Conservation (phyloP, 2,113 vertebrate species). For the Chaetorhynchus papuensis region DNA sequence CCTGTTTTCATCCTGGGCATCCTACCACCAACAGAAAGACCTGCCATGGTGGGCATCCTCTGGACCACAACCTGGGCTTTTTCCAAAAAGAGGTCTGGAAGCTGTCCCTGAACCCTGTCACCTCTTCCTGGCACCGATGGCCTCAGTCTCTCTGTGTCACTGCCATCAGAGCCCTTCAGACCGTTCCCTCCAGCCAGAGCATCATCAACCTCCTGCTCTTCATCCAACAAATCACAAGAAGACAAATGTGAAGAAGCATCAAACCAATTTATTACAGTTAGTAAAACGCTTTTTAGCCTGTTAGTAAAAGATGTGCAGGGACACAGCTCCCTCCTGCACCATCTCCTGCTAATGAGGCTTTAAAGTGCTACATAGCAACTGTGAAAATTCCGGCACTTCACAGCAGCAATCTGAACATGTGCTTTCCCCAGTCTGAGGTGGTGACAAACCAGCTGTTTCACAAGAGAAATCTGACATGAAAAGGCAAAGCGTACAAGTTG, state of each 20-base stretch:
- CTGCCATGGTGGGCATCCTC: too few relatives aligned
- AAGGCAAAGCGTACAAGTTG: background rate
- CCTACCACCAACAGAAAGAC: background rate
- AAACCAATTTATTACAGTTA: background rate
- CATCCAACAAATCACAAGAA: background rate
- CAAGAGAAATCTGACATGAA: background rate
- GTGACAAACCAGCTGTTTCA: background rate
- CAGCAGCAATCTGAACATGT: background rate
- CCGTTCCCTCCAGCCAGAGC: background rate
- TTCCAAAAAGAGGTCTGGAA: background rate
- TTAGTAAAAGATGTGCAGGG: background rate
- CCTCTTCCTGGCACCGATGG: background rate
- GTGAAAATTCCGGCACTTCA: background rate
- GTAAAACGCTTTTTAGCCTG: background rate
- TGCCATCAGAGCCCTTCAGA: background rate
- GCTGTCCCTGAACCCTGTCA: background rate
- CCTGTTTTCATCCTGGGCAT: background rate
- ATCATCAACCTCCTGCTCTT: background rate
- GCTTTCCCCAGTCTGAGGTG: background rate
- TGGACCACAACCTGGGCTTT: background rate
- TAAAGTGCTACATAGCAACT: background rate
- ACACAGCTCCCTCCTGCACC: background rate
- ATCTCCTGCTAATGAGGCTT: background rate
- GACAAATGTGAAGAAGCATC: background rate
- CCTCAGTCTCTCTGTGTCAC: background rate